Conservation (phyloP, 2,888 invertebrate genomes). For the Drosophila infuscata region DNA sequence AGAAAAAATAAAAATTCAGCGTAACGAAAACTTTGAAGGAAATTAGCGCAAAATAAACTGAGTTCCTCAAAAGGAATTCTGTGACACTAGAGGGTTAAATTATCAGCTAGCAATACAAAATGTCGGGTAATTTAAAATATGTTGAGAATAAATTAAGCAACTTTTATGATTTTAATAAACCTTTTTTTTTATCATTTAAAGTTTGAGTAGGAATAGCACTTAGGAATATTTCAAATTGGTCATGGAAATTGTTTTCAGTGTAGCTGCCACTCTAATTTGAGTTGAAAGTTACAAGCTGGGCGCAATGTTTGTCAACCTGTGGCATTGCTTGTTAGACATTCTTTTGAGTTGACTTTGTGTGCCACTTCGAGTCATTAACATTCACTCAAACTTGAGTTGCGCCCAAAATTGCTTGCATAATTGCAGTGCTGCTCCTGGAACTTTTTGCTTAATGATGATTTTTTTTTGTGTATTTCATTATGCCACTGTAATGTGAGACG, state of each 20-base stretch:
- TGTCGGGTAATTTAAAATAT: background rate
- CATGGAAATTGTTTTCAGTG: background rate
- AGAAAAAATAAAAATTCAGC: too few species aligned
- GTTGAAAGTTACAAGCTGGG: conserved; percentile 29
- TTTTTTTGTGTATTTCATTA: conserved; percentile 71
- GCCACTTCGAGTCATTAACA: conserved; percentile 74
- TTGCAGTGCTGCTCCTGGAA: conserved; percentile 57
- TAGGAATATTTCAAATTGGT: background rate
- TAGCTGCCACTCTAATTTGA: conserved; percentile 38
- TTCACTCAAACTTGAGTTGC: conserved; percentile 53
- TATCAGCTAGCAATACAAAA: too few species aligned
- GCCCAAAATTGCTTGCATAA: conserved; percentile 68
- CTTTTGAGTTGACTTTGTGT: conserved; percentile 52
- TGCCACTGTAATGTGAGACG: conserved; percentile 45
- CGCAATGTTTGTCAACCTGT: conserved; percentile 63
- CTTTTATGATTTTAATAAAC: background rate
- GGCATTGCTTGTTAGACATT: conserved; percentile 29
- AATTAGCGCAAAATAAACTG: too few species aligned
- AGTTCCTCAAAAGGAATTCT: too few species aligned
- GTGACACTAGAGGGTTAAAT: too few species aligned
- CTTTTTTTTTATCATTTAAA: too few species aligned
- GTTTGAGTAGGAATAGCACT: background rate
- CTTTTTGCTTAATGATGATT: conserved; percentile 27
- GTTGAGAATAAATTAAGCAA: background rate
- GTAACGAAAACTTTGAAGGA: too few species aligned